Evolutionary conservation across 2,888 invertebrate genomes (phyloP), one percentile per base, ranked within the genome.

Genomic region (Pterostichus niger): DNA sequence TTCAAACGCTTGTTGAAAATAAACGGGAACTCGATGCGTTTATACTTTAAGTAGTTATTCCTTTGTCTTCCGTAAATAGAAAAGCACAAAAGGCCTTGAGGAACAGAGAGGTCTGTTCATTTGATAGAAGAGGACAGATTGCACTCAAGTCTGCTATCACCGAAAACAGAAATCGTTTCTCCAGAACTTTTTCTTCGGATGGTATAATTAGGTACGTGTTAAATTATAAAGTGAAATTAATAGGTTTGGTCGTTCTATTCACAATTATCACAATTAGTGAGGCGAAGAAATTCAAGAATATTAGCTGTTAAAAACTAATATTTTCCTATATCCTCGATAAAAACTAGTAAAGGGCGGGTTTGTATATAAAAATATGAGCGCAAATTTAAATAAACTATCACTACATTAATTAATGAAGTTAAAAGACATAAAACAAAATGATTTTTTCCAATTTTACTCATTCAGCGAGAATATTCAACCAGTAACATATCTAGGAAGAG

Each of bases 41-140:
- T 82, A 82, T 81, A 82, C 75, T 82, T 82, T 75, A 82, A 75
- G 82, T 75, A 75, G 82, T 82, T 75, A 75, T 82, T 59, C 82
- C 82, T 73, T 82, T 82, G 82, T 82, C 73, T 81, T 81, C 17
- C 54, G 56, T 73, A 81, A 81, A 73, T 73, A 81, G 81, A 24
- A 33, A 17, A 40, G 44, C 35, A 73, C 75, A 75, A 75, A 75
- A 75, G 64, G 35, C 64, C 59, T 24, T 59, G 31, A 59, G 46
- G 68, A 46, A 71, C 15, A 59, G 10, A 31, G 59, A 17, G 17
- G 17, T 6, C 59, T 24, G 10, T 10, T 54, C n/a, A 54, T 54
- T 15, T n/a, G 13, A 54, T 15, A 10, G 31, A 59, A 7, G 71
- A 71, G 17, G 46, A 71, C 10, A 46, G 71, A 71, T 49, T 68